Evolutionary conservation across 2,797 vertebrate species (phyloP), one percentile per base, ranked within the genome.

Genomic region (Microctenopoma lineatum): DNA sequence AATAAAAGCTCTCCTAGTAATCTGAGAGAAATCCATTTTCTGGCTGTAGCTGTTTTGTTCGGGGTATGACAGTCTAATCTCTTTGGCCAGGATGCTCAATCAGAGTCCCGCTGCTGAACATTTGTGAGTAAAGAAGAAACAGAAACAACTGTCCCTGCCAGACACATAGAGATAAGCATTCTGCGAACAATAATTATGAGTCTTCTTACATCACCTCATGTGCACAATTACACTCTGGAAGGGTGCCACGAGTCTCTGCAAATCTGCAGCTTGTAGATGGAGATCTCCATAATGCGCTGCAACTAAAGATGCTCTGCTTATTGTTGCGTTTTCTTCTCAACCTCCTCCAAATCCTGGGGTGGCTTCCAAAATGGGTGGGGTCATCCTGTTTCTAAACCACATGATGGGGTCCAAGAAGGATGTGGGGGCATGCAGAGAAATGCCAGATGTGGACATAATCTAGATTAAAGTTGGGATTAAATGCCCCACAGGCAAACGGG

Each of bases 1-100:
- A 92, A 92, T 92, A 92, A 92, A 91, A 89, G 72, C 81, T 85
- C 83, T 86, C 66, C 70, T 74, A 62, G 70, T 91, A 89, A 90
- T 87, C 81, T 74, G 75, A 87, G 73, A 81, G 77, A 89, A 90
- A 87, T 85, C 67, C 63, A 26, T 80, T 84, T 81, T 87, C 77
- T 82, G 62, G 75, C 59, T 77, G 39, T 34, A 70, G 42, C 60
- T 60, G 4, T 41, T 66, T 81, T 76, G 70, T 81, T 77, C 63
- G 53, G 56, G 18, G 55, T 71, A 46, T 42, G 62, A 57, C 3
- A 2, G 45, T 77, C 53, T 85, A 80, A 87, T 85, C 84, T 71
- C 61, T 51, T 72, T 32, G 38, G 56, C 50, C 5, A 10, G 45
- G 75, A 80, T 76, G 78, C 79, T 73, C 75, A 73, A 39, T 77